Base-by-base conservation (phyloP, 1,140 invertebrate genomes). In the Zaprionus kolodkinae region DNA sequence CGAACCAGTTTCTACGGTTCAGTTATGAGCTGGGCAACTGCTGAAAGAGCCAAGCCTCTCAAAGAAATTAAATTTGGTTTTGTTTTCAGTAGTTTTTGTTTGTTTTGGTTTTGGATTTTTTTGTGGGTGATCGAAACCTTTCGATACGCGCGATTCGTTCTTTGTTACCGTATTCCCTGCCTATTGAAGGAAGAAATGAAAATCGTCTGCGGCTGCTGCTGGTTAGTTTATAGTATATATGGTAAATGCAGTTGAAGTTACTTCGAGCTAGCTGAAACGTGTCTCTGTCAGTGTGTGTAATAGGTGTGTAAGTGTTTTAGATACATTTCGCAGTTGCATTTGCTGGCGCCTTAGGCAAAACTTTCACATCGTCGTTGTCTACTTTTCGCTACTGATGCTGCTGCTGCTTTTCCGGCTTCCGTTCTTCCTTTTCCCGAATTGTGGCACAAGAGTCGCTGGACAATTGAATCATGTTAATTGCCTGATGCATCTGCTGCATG, bases 401-500 rank as follows among this genome's bases (percentile, higher is more conserved):
- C 66, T 70, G 54, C 43, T 45, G 63, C 65, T 21, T 59, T 59
- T 72, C 17, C 52, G 25, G 17, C 57, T 38, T 33, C 57, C 33
- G 48, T 25, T 54, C 25, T 68, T 45, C 65, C n/a, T 52, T 54
- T 78, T 76, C 86, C 81, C 81, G 76, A 79, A 81, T 67, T 89
- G 81, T 89, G 85, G 85, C 85, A 89, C 85, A 81, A 81, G 81
- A 85, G 81, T 85, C 81, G 78, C 76, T 65, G 79, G 85, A 66
- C 86, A 85, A 89, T 85, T 89, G 78, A 89, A 89, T 89, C 85
- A 89, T 89, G 86, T 90, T 89, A 89, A 89, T 89, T 89, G 85
- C 81, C 85, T 75, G 66, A 71, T 88, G 75, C 80, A 70, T 84
- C 85, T 84, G 71, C 85, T 71, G 68, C 55, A 61, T 35, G 35